Evolutionary conservation across 2,797 vertebrate genomes (phyloP), one percentile per base, ranked within the genome.

Genomic region (Pitangus sulphuratus): DNA sequence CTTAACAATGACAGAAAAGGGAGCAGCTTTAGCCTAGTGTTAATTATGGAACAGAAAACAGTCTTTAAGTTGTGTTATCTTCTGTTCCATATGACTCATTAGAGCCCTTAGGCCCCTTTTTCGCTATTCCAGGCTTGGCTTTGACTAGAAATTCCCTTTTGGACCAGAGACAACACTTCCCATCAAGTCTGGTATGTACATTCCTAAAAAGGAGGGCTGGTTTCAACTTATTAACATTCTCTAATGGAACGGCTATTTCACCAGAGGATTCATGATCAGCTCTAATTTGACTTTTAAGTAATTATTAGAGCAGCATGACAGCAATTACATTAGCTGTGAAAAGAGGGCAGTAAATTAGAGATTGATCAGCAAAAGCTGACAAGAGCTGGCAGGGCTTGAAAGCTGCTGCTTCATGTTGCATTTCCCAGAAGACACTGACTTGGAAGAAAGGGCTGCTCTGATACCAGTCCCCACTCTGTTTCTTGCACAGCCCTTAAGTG

Each of bases 131-230:
- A 75, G 48, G 26, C 68, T 91, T 95, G 81, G 74, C 77, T 94
- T 92, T 66, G 75, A 70, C 44, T 53, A 87, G 44, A 87, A 87
- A 92, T 95, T 93, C 84, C 89, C 83, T 82, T 93, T 60, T 25
- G 19, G 44, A 92, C n/a, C 28, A 82, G 35, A 70, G 68, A 51
- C 82, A 85, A 87, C 48, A 33, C 17, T 90, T 96, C 56, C 56
- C 57, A 87, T 75, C 57, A 66, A 62, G 74, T 89, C 82, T 91
- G 79, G 89, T 68, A 95, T 83, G 68, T 13, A 87, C 87, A 83
- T 93, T 91, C 84, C 93, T 91, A 83, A 95, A 96, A 95, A 93
- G 54, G 50, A 93, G 48, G 51, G 44, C 48, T 85, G 24, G 30
- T 66, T 92, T 92, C 56, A 84, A 83, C 44, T 80, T 92, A 89